Evolutionary conservation across 2,888 invertebrate species (phyloP).

Genomic region (Rhagium mordax): DNA sequence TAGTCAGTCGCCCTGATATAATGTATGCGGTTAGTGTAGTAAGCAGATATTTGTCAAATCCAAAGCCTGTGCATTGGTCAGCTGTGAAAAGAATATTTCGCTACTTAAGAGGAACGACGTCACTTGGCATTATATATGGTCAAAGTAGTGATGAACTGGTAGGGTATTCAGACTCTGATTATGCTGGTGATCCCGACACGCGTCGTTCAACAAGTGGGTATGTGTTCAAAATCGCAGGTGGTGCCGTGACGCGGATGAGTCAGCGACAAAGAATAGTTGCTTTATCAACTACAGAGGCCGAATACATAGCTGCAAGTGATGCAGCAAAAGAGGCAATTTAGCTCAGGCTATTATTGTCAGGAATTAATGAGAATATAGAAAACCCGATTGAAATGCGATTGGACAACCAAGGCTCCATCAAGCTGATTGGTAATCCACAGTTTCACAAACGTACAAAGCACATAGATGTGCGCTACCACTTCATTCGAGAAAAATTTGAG

Average conservation of each 20-base stretch:
- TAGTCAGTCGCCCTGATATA: no score
- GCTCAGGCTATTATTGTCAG: neutral
- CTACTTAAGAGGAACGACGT: no score
- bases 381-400: neutral
- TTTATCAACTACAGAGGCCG: neutral
- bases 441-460: neutral
- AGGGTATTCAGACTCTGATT: no score
- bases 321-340: neutral
- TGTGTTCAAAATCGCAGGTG: neutral
- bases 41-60: no score
- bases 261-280: neutral
- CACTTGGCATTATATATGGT: no score
- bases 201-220: neutral
- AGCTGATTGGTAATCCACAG: neutral
- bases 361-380: neutral
- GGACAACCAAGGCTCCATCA: neutral
- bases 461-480: neutral
- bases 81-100: no score
- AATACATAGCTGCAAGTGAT: neutral
- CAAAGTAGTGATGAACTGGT: no score
- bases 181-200: no score
- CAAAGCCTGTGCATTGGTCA: no score
- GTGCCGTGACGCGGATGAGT: neutral
- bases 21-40: no score
- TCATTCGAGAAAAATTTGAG: no score